Evolutionary conservation across 2,797 vertebrate species (phyloP).

Genomic region (Otus scops): DNA sequence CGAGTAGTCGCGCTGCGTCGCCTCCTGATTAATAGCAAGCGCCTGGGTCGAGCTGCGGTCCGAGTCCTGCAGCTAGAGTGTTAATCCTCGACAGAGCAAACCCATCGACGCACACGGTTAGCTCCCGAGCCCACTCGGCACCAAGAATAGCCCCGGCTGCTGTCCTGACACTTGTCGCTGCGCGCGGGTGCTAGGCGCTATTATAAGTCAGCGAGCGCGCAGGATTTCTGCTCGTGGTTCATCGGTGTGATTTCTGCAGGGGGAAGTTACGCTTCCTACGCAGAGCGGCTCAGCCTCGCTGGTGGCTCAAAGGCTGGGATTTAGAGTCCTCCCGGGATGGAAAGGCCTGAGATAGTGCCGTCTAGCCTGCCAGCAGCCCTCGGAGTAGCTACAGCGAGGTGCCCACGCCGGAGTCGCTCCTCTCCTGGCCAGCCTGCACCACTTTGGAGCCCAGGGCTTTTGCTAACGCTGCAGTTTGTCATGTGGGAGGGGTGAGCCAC

Average conservation of each 20-base stretch:
- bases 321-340: not conserved
- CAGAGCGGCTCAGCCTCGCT: not conserved
- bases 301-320: not conserved
- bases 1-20: accelerated
- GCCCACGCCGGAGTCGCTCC: not conserved
- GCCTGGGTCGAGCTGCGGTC: accelerated
- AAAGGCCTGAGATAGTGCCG: not conserved
- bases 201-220: not conserved
- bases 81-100: not conserved
- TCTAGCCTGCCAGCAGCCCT: not conserved
- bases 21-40: accelerated
- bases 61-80: not conserved
- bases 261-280: not conserved
- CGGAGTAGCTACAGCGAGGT: not conserved
- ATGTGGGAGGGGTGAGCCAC: accelerated
- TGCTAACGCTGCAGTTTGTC: accelerated
- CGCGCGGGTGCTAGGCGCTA: accelerated
- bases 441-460: not conserved
- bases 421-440: not conserved
- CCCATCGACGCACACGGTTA: accelerated
- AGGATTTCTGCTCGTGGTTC: not conserved
- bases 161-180: not conserved
- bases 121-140: not conserved
- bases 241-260: accelerated
- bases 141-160: not conserved